phyloP scores from a whole-genome alignment of 2,113 vertebrate genomes.

The Alexandromys fortis region DNA sequence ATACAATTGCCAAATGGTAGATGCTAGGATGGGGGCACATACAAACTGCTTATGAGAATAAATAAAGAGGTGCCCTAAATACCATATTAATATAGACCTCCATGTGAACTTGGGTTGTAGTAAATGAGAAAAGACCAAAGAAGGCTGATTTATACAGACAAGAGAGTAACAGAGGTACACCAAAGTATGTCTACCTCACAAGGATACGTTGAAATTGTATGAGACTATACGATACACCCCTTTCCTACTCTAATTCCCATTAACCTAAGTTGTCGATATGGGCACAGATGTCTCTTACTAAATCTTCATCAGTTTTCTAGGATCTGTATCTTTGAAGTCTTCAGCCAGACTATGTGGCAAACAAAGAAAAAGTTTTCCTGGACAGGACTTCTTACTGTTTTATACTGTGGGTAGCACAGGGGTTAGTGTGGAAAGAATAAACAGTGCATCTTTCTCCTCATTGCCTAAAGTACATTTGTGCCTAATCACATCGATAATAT shows the following conservation, averaged over 20 bases:
- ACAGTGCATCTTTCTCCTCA: background rate
- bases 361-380: background rate
- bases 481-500: slow-evolving; percentile 9
- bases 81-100: background rate
- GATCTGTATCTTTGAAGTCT: background rate
- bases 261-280: background rate
- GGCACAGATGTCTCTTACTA: background rate
- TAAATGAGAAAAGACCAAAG: background rate
- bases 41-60: background rate
- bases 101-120: background rate
- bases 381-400: background rate
- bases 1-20: background rate
- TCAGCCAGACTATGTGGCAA: background rate
- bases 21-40: background rate
- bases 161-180: background rate
- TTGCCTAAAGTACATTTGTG: background rate
- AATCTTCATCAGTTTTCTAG: background rate
- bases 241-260: background rate
- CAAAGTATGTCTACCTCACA: background rate
- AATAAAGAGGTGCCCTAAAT: background rate
- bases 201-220: background rate
- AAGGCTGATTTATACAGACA: background rate
- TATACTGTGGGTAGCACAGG: background rate
- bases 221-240: fast-evolving
- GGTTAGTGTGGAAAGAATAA: background rate